Percentiles rank a stretch among this genome's conserved stretches.
Conservation (phyloP, 2,113 vertebrate genomes). For the Sorex fumeus region DNA sequence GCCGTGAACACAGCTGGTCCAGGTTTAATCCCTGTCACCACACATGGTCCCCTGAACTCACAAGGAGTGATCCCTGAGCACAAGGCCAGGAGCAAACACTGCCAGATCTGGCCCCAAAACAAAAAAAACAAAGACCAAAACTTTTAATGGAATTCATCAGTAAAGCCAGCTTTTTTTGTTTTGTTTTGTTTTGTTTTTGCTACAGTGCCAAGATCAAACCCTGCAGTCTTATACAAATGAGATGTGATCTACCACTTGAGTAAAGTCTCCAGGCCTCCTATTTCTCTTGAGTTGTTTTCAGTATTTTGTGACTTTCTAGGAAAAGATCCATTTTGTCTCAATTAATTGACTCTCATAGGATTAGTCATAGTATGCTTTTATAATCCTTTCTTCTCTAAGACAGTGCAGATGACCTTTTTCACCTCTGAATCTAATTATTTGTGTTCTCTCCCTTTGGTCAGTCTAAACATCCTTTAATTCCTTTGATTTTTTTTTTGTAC, state of each 20-base stretch:
- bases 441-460: background rate
- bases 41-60: too few species aligned
- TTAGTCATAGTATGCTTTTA: slow-evolving; percentile 14
- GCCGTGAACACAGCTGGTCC: too few species aligned
- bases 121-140: background rate
- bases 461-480: slow-evolving; percentile 8
- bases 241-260: too few species aligned
- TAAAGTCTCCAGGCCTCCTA: background rate
- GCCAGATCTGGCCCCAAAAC: background rate
- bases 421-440: background rate
- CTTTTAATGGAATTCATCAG: background rate
- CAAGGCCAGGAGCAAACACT: background rate
- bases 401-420: background rate
- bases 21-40: too few species aligned
- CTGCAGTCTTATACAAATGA: background rate
- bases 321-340: background rate
- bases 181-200: background rate
- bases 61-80: too few species aligned
- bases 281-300: slow-evolving; percentile 34
- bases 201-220: background rate
- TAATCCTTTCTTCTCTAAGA: slow-evolving; percentile 23
- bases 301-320: background rate
- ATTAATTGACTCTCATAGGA: slow-evolving; percentile 33
- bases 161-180: background rate
- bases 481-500: background rate